Evolutionary conservation across 2,797 vertebrate species (phyloP).

Genomic region (Semotilus atromaculatus): DNA sequence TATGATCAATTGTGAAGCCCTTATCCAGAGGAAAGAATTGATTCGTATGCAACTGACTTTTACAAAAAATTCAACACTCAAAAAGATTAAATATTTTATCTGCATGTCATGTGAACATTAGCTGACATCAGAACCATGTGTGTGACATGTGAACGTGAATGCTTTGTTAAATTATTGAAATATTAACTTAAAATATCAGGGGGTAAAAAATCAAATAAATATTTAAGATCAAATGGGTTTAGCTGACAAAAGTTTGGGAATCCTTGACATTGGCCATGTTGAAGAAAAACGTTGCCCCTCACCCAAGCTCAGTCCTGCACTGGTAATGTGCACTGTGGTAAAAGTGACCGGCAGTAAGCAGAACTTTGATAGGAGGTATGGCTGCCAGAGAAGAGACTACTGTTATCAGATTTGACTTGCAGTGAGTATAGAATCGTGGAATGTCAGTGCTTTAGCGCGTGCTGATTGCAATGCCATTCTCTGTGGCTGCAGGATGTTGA

Average conservation of each 20-base stretch:
- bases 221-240: not conserved
- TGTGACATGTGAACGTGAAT: too few relatives aligned
- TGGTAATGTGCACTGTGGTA: constrained; percentile 22
- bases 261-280: not conserved
- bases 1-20: not conserved
- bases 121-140: not conserved
- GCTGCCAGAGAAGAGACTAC: not conserved
- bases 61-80: too few relatives aligned
- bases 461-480: constrained; percentile 55
- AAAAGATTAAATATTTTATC: not conserved
- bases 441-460: constrained; percentile 21
- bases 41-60: not conserved
- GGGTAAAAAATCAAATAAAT: not conserved
- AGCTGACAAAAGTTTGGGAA: constrained; percentile 2
- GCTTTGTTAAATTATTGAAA: not conserved
- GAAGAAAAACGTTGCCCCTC: not conserved
- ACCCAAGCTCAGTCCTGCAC: not conserved
- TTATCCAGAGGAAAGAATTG: not conserved
- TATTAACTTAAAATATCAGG: not conserved
- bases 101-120: not conserved
- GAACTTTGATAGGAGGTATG: constrained; percentile 7
- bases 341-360: not conserved
- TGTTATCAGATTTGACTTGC: constrained; percentile 23
- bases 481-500: constrained; percentile 59
- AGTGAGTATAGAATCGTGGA: constrained; percentile 32